Evolutionary conservation across 1,140 invertebrate species (phyloP).

Genomic region (Drosophila arizonae): DNA sequence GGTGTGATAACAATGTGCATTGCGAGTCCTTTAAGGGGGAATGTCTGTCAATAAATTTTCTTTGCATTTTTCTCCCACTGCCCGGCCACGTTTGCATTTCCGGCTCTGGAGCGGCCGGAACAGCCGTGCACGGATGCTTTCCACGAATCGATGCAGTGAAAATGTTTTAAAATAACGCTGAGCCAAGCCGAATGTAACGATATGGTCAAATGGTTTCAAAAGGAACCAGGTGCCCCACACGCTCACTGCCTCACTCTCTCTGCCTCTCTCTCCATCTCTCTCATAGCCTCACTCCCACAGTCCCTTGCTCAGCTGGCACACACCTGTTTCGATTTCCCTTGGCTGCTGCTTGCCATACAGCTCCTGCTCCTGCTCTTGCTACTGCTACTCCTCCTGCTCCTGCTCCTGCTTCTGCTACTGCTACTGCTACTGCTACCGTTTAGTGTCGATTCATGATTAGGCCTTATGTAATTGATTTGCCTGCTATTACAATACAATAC

Average conservation of each 20-base stretch:
- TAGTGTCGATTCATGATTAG: slow-evolving; percentile 3
- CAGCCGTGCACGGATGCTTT: slow-evolving; percentile 22
- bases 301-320: neutral
- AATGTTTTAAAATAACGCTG: slow-evolving; percentile 48
- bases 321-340: slow-evolving; percentile 45
- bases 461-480: slow-evolving; percentile 69
- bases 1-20: neutral
- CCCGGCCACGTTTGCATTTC: slow-evolving; percentile 57
- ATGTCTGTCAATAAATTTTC: slow-evolving; percentile 61
- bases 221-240: neutral
- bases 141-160: slow-evolving; percentile 18
- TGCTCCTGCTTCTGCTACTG: slow-evolving; percentile 1
- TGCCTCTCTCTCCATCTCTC: neutral
- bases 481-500: slow-evolving; percentile 55
- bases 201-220: slow-evolving; percentile 14
- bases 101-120: slow-evolving; percentile 42
- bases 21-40: slow-evolving; percentile 41
- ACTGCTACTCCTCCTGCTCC: neutral
- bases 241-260: neutral
- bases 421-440: neutral
- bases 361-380: too few relatives aligned
- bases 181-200: slow-evolving; percentile 13
- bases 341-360: neutral
- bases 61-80: slow-evolving; percentile 30
- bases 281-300: neutral